Percentiles rank a stretch among this genome's conserved stretches.
phyloP scores from a whole-genome alignment of 1,140 invertebrate genomes.

The Zophobas atratus region DNA sequence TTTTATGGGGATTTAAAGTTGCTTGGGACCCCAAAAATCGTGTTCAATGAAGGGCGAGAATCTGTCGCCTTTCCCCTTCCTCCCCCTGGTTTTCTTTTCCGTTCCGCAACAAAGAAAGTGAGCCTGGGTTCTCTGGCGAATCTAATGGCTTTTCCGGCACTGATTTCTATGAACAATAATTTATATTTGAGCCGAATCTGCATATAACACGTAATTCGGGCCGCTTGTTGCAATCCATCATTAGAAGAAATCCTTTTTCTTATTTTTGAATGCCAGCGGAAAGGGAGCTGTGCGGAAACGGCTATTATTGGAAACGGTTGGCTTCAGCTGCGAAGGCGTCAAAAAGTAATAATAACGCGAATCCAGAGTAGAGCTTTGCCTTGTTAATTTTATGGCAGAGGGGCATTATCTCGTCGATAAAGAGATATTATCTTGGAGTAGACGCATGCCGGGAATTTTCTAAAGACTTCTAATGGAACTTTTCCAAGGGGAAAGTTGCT shows the following conservation, averaged over 20 bases:
- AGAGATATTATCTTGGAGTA: conserved; percentile 18
- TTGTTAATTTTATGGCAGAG: conserved; percentile 25
- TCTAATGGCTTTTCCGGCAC: conserved; percentile 37
- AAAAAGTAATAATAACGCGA: conserved; percentile 24
- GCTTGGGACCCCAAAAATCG: conserved; percentile 30
- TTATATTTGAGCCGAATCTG: conserved; percentile 27
- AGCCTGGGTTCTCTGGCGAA: conserved; percentile 9
- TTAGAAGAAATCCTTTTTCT: conserved; percentile 1
- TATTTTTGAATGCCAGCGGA: background rate
- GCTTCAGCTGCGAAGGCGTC: conserved; percentile 6
- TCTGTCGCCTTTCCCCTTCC: conserved; percentile 21
- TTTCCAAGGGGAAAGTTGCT: background rate
- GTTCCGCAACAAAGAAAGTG: conserved; percentile 28
- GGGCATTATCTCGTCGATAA: conserved; percentile 17
- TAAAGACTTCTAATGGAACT: conserved; percentile 4
- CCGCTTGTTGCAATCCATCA: conserved; percentile 10
- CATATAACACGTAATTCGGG: conserved; percentile 16
- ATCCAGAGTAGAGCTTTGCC: conserved; percentile 10
- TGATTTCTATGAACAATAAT: conserved; percentile 30
- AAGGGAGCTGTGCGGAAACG: background rate
- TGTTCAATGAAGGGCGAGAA: conserved; percentile 38
- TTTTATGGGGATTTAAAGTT: conserved; percentile 39
- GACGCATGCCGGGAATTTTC: conserved; percentile 10
- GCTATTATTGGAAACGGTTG: conserved; percentile 14
- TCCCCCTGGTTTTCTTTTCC: conserved; percentile 26